Evolutionary conservation across 2,797 vertebrate genomes (phyloP).

Genomic region (Myotis planiceps): DNA sequence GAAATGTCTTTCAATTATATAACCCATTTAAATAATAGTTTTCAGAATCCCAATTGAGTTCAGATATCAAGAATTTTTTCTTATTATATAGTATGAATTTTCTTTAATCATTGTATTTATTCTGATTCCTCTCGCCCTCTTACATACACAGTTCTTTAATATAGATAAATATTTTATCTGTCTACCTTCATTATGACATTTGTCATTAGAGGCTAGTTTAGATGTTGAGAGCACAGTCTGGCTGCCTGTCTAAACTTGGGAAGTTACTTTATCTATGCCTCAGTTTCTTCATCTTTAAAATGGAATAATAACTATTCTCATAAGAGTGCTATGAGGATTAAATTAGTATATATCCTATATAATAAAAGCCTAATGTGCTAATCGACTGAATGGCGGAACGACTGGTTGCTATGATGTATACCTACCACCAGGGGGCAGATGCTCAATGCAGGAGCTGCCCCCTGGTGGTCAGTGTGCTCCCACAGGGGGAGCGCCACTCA

Average conservation of each 20-base stretch:
- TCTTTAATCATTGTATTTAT: constrained; percentile 19
- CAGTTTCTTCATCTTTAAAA: background rate
- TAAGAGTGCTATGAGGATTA: background rate
- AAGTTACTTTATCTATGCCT: constrained; percentile 4
- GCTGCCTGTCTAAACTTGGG: background rate
- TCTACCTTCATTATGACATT: background rate
- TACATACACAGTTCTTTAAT: background rate
- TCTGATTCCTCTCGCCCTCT: background rate
- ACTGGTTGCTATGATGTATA: too few species aligned
- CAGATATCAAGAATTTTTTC: constrained; percentile 13
- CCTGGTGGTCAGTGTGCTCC: too few species aligned
- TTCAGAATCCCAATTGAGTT: constrained; percentile 14
- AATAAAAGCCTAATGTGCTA: too few species aligned
- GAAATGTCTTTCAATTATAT: constrained; percentile 23
- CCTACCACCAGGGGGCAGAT: too few species aligned
- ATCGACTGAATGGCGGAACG: too few species aligned
- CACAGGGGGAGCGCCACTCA: too few species aligned
- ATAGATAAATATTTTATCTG: background rate
- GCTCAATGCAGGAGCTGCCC: too few species aligned
- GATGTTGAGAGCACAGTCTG: background rate
- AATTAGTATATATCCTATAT: background rate
- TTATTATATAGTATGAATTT: constrained; percentile 7
- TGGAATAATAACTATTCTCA: background rate
- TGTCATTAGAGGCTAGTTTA: constrained; percentile 3
- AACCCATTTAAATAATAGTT: constrained; percentile 46